Evolutionary conservation across 2,797 vertebrate species (phyloP).

Genomic region (Scolopax bukidnonensis): DNA sequence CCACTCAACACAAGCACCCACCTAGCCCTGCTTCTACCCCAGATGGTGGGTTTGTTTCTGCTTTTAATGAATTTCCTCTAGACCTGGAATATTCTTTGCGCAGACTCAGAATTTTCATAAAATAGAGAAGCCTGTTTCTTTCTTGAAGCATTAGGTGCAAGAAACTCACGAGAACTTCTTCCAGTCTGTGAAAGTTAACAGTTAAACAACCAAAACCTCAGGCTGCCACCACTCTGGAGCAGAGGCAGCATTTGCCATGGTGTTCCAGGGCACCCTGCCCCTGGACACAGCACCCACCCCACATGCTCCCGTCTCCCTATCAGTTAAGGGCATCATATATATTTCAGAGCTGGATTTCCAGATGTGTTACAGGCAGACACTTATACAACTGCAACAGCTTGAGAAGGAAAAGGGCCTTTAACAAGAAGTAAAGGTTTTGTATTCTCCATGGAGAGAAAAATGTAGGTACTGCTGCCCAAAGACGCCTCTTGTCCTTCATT

Average conservation of each 20-base stretch:
- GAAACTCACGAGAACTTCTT: not conserved
- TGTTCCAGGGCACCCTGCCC: not conserved
- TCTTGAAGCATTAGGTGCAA: not conserved
- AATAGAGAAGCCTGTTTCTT: not conserved
- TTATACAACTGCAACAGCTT: not conserved
- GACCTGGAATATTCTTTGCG: not conserved
- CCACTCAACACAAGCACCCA: not conserved
- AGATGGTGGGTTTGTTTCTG: not conserved
- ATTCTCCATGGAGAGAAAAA: not conserved
- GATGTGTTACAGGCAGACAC: not conserved
- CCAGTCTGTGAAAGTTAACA: accelerated
- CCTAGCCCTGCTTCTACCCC: not conserved
- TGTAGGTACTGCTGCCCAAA: not conserved
- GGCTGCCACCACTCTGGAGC: not conserved
- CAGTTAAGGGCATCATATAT: not conserved
- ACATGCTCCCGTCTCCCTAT: accelerated
- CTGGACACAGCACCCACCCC: accelerated
- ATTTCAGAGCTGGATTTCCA: not conserved
- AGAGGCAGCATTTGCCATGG: not conserved
- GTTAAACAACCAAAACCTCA: not conserved
- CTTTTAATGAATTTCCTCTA: not conserved
- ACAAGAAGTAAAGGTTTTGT: not conserved
- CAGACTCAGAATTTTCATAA: not conserved
- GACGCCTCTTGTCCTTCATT: not conserved
- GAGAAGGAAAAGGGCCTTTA: not conserved